A percentile compares a stretch with the other conserved stretches of the same genome.
Evolutionary conservation across 1,140 invertebrate genomes (phyloP).

Genomic region (Helicoverpa armigera): DNA sequence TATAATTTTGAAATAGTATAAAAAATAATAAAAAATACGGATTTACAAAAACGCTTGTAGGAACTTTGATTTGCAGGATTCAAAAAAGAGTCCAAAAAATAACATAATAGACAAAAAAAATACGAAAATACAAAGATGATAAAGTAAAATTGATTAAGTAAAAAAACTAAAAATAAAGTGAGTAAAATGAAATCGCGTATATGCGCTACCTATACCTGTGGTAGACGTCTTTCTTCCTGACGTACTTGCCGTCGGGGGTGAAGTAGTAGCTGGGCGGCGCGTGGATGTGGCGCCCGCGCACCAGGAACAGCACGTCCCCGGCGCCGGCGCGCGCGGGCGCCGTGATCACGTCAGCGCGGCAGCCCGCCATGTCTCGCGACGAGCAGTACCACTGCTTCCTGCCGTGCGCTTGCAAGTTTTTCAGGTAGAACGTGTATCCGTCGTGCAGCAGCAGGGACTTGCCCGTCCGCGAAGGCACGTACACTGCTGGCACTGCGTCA

Average conservation of each 20-base stretch:
- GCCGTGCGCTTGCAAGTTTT: slow-evolving; percentile 81
- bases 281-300: slow-evolving; percentile 80
- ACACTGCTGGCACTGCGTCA: slow-evolving; percentile 79
- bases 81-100: background rate
- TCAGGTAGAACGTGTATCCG: slow-evolving; percentile 83
- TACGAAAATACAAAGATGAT: slow-evolving; percentile 11
- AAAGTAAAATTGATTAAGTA: slow-evolving; percentile 49
- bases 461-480: slow-evolving; percentile 84
- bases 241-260: slow-evolving; percentile 82
- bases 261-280: slow-evolving; percentile 80
- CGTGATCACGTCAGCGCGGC: slow-evolving; percentile 82
- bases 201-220: slow-evolving; percentile 77
- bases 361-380: slow-evolving; percentile 81
- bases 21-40: slow-evolving; percentile 19
- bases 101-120: slow-evolving; percentile 7
- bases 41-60: background rate
- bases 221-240: slow-evolving; percentile 80
- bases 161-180: slow-evolving; percentile 53
- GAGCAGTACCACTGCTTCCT: slow-evolving; percentile 85
- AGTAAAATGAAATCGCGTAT: slow-evolving; percentile 45
- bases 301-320: slow-evolving; percentile 78
- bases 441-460: slow-evolving; percentile 81
- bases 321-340: slow-evolving; percentile 68
- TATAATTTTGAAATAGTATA: background rate
- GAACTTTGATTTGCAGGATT: slow-evolving; percentile 11